These are phyloP conservation scores for Falco columbarius DNA, from an alignment of 2,797 vertebrate species.

Conservation along the genomic window DNA sequence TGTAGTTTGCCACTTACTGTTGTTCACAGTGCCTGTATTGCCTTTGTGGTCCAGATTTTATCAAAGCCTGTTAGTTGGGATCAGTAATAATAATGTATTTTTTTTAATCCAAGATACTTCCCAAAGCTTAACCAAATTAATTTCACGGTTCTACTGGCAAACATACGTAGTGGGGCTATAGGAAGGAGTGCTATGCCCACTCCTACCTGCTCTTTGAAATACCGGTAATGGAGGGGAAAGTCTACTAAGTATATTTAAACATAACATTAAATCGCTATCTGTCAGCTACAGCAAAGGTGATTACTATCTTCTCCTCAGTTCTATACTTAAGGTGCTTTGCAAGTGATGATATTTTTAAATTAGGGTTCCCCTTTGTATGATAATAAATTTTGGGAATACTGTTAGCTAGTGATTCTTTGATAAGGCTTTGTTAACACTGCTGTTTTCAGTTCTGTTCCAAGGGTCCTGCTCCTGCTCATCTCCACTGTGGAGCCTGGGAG, in stretches of 20 bases:
- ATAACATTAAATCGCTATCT: not conserved
- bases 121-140: not conserved
- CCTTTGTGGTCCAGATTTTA: not conserved
- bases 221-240: not conserved
- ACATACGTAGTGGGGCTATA: not conserved
- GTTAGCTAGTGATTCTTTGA: not conserved
- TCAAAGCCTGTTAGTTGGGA: not conserved
- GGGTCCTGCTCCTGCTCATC: not conserved
- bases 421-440: not conserved
- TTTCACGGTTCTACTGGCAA: not conserved
- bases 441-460: not conserved
- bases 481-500: not conserved
- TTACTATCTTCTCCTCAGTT: not conserved
- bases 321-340: not conserved
- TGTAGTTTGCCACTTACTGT: not conserved
- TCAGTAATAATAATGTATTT: not conserved
- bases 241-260: not conserved
- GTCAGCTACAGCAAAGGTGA: not conserved
- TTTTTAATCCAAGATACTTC: not conserved
- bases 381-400: not conserved
- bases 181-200: not conserved
- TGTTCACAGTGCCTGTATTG: not conserved
- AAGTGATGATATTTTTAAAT: not conserved
- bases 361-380: not conserved
- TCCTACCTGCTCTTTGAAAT: not conserved